These are phyloP conservation scores for Argentina silus DNA, from an alignment of 2,797 vertebrate species.

Conservation along the genomic window DNA sequence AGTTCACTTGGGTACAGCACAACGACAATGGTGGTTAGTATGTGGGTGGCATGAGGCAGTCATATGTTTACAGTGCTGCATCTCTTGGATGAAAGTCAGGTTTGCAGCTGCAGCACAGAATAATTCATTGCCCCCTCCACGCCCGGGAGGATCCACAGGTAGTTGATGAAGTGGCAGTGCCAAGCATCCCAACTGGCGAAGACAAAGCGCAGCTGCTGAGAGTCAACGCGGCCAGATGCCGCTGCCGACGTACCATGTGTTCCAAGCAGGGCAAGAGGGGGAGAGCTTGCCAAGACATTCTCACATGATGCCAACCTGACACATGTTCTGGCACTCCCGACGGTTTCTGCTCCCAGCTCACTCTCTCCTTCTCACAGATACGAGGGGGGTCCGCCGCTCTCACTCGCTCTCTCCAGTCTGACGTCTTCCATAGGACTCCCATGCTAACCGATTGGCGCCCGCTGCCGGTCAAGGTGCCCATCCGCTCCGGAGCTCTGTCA, in stretches of 20 bases:
- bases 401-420: slow-evolving; percentile 36
- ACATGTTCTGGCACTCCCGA: slow-evolving; percentile 81
- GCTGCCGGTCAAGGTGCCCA: slow-evolving; percentile 71
- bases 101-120: slow-evolving; percentile 82
- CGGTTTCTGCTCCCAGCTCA: slow-evolving; percentile 76
- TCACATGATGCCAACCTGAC: slow-evolving; percentile 84
- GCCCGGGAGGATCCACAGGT: slow-evolving; percentile 86
- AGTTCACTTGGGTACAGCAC: not conserved
- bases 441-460: slow-evolving; percentile 75
- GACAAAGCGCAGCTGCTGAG: slow-evolving; percentile 85
- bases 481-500: slow-evolving; percentile 46
- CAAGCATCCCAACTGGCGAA: slow-evolving; percentile 88
- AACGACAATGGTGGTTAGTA: slow-evolving; percentile 49
- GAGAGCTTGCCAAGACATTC: slow-evolving; percentile 84
- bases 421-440: slow-evolving; percentile 53
- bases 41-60: slow-evolving; percentile 70
- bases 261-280: slow-evolving; percentile 84
- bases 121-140: slow-evolving; percentile 80
- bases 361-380: slow-evolving; percentile 64
- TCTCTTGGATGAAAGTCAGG: slow-evolving; percentile 82
- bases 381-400: slow-evolving; percentile 68
- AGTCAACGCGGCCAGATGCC: slow-evolving; percentile 87
- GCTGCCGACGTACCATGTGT: slow-evolving; percentile 86
- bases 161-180: slow-evolving; percentile 87
- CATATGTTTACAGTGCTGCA: slow-evolving; percentile 72